Base-by-base conservation (phyloP, 2,888 invertebrate genomes). In the Cephus spinipes region DNA sequence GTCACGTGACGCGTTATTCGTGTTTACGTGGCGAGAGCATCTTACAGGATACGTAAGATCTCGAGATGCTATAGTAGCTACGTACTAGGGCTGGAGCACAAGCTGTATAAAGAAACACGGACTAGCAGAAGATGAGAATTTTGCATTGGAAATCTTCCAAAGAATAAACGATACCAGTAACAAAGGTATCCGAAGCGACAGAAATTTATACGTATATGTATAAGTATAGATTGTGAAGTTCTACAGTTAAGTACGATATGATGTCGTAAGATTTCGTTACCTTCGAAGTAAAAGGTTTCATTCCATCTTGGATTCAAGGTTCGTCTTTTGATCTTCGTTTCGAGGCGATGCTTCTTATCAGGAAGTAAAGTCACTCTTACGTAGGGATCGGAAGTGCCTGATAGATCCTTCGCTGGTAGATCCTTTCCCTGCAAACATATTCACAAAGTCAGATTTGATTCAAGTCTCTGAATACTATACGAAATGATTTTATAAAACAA, bases 261-360 rank as follows among this genome's bases (percentile, higher is more conserved):
- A 78, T 81, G 40, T 23, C 9, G 9, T 55, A 23, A 23, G 23
- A 55, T 55, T 55, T 2, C 83, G 71, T 85, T 89, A 93, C 94
- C 98, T 93, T 98, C 98, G 90, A 98, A 98, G 92, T 98, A 98
- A 91, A 98, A 97, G 35, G 98, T 98, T 92, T 98, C 98, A 92
- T 98, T 98, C 98, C 98, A 98, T 85, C 97, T 93, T 0, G 98
- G 98, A 92, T 98, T 98, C 77, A 98, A 93, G 31, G 98, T 98
- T 81, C 97, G 94, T 80, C 98, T 93, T 91, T 98, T 98, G 89
- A 98, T 97, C 94, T 98, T 98, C 40, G 98, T 98, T 92, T 98
- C 97, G 86, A 98, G 93, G 6, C 97, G 95, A 88, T 97, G 97
- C 88, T 98, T 98, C 92, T 98, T 98, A 91, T 98, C 98, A 1